These are phyloP conservation scores for Leptura quadrifasciata DNA, from an alignment of 2,888 invertebrate genomes.

Conservation along the genomic window DNA sequence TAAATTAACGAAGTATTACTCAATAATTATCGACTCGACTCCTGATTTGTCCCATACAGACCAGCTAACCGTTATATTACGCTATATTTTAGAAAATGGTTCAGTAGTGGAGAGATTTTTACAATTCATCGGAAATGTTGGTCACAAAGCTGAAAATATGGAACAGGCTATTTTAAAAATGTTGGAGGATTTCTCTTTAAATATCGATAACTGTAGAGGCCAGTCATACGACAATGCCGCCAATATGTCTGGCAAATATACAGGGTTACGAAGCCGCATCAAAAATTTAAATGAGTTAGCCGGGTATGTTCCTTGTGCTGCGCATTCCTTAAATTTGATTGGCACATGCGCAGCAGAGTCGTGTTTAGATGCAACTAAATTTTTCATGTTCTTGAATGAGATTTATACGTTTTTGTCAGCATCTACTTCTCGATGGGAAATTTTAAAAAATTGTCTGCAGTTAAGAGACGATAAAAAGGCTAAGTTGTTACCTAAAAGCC, in stretches of 20 bases:
- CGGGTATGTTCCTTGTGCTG: conserved; percentile 32
- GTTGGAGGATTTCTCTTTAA: conserved; percentile 9
- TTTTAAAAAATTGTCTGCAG: conserved; percentile 1
- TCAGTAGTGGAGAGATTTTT: conserved; percentile 21
- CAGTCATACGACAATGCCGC: conserved; percentile 34
- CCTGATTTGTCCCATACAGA: conserved; percentile 55
- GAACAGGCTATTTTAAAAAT: conserved; percentile 10
- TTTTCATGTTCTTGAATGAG: conserved; percentile 22
- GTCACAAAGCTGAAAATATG: conserved; percentile 16
- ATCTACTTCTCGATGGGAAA: conserved; percentile 18
- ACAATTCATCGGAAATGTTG: conserved; percentile 11
- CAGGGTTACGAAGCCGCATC: conserved; percentile 34
- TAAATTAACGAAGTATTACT: conserved; percentile 59
- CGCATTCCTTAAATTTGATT: conserved; percentile 37
- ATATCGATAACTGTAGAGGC: conserved; percentile 37
- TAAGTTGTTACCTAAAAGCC: neutral
- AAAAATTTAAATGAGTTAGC: conserved; percentile 6
- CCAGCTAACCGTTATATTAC: conserved; percentile 62
- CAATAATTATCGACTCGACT: conserved; percentile 64
- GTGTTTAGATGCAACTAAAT: conserved; percentile 11
- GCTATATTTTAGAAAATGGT: conserved; percentile 52
- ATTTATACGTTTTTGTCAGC: conserved; percentile 22
- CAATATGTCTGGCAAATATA: conserved; percentile 36
- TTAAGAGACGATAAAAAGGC: neutral
- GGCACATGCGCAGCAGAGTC: conserved; percentile 23